Percentiles rank a stretch among this genome's conserved stretches.
phyloP scores from a whole-genome alignment of 2,113 vertebrate genomes.

The Leucoraja erinaceus region DNA sequence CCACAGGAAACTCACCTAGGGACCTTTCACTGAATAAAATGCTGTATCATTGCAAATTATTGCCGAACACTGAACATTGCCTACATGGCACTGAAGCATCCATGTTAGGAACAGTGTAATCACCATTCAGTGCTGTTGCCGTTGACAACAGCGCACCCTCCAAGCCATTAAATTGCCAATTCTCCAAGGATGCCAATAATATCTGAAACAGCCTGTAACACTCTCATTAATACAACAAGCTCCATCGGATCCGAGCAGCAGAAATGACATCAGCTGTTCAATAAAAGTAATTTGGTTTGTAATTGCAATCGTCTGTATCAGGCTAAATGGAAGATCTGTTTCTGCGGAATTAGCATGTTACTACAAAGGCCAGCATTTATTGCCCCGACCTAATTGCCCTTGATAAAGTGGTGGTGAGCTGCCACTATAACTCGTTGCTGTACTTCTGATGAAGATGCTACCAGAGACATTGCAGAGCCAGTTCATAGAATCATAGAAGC shows the following conservation, averaged over 20 bases:
- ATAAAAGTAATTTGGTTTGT: background rate
- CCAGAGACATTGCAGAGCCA: too few relatives aligned
- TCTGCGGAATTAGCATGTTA: too few relatives aligned
- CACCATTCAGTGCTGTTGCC: background rate
- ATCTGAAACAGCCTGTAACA: background rate
- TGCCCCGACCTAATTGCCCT: too few relatives aligned
- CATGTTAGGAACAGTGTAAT: background rate
- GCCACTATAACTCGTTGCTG: too few relatives aligned
- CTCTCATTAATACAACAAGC: background rate
- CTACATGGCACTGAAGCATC: background rate
- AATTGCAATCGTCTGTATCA: background rate
- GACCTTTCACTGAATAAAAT: too few relatives aligned
- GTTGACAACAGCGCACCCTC: background rate
- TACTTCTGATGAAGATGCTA: too few relatives aligned
- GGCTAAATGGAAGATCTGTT: background rate
- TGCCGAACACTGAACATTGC: background rate
- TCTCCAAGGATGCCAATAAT: conserved; percentile 1
- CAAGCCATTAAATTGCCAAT: background rate
- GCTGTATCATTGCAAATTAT: too few relatives aligned
- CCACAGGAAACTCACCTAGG: too few relatives aligned
- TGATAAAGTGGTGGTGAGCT: too few relatives aligned
- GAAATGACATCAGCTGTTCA: background rate
- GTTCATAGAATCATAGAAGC: too few relatives aligned
- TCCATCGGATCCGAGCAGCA: too few relatives aligned
- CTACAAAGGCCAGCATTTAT: too few relatives aligned